These are phyloP conservation scores for Carpatolechia fugitivella DNA, from an alignment of 2,888 invertebrate genomes.

Conservation along the genomic window DNA sequence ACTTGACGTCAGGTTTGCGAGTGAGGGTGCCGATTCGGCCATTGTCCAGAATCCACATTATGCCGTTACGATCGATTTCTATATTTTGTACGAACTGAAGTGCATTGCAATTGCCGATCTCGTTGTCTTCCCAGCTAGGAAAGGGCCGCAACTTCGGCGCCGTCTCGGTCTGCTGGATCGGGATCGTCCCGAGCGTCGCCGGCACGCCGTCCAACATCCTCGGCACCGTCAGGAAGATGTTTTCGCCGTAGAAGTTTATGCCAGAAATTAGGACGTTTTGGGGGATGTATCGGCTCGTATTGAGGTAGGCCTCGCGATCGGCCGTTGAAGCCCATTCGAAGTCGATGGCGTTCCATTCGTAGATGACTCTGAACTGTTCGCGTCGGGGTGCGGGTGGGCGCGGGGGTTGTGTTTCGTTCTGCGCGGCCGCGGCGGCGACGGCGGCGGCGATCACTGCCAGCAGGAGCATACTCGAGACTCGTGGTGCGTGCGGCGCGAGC, in stretches of 20 bases:
- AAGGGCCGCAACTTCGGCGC: slow-evolving; percentile 82
- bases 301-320: slow-evolving; percentile 73
- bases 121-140: slow-evolving; percentile 85
- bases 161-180: slow-evolving; percentile 70
- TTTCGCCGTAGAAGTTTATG: slow-evolving; percentile 82
- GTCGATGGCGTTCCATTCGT: slow-evolving; percentile 86
- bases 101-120: slow-evolving; percentile 82
- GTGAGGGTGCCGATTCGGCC: slow-evolving; percentile 82
- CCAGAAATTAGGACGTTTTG: slow-evolving; percentile 84
- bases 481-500: slow-evolving; percentile 45
- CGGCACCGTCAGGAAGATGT: slow-evolving; percentile 84
- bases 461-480: slow-evolving; percentile 49
- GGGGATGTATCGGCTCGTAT: slow-evolving; percentile 80
- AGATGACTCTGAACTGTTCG: slow-evolving; percentile 83
- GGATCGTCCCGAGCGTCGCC: slow-evolving; percentile 82
- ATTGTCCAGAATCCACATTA: slow-evolving; percentile 85
- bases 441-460: slow-evolving; percentile 50
- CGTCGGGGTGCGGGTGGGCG: slow-evolving; percentile 53
- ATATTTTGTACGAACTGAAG: slow-evolving; percentile 87
- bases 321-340: slow-evolving; percentile 82
- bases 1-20: slow-evolving; percentile 72
- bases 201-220: slow-evolving; percentile 85
- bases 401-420: slow-evolving; percentile 50
- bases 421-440: slow-evolving; percentile 64
- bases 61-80: slow-evolving; percentile 84